These are phyloP conservation scores for Intellagama lesueurii DNA, from an alignment of 2,797 vertebrate species.

Conservation along the genomic window DNA sequence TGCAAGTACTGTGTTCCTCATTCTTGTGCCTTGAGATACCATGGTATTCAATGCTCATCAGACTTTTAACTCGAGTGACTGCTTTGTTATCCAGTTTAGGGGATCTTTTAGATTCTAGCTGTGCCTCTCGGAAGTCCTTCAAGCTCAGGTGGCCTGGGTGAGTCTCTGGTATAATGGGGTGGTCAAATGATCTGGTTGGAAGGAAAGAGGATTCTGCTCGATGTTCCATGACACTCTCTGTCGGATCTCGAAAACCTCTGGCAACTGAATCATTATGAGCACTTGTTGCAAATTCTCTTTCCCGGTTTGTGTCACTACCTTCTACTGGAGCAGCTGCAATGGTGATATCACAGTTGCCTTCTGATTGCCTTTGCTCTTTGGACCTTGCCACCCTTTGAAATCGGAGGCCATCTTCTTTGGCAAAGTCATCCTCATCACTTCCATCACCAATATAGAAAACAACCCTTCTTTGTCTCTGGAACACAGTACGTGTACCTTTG, in stretches of 20 bases:
- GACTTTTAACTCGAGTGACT: slow-evolving; percentile 82
- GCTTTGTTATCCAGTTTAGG: slow-evolving; percentile 90
- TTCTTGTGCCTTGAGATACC: slow-evolving; percentile 72
- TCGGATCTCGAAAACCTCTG: slow-evolving; percentile 67
- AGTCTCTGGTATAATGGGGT: slow-evolving; percentile 61
- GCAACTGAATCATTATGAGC: slow-evolving; percentile 69
- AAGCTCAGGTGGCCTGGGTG: slow-evolving; percentile 73
- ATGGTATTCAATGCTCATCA: slow-evolving; percentile 81
- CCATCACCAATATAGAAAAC: slow-evolving; percentile 84
- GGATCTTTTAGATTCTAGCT: slow-evolving; percentile 83
- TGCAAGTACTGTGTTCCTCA: slow-evolving; percentile 70
- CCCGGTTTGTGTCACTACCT: slow-evolving; percentile 71
- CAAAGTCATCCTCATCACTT: slow-evolving; percentile 77
- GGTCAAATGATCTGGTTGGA: slow-evolving; percentile 74
- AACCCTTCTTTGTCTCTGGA: slow-evolving; percentile 86
- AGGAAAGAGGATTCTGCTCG: slow-evolving; percentile 75
- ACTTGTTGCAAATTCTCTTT: slow-evolving; percentile 68
- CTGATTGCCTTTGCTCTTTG: slow-evolving; percentile 58
- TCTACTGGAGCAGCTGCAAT: slow-evolving; percentile 73
- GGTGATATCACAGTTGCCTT: slow-evolving; percentile 65
- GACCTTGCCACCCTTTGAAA: slow-evolving; percentile 63
- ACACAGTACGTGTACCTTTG: slow-evolving; percentile 84
- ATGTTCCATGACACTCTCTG: slow-evolving; percentile 62
- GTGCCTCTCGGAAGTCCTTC: slow-evolving; percentile 77
- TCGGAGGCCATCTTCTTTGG: slow-evolving; percentile 63